Evolutionary conservation across 1,140 invertebrate genomes (phyloP).

Genomic region (Ceratina japonica): DNA sequence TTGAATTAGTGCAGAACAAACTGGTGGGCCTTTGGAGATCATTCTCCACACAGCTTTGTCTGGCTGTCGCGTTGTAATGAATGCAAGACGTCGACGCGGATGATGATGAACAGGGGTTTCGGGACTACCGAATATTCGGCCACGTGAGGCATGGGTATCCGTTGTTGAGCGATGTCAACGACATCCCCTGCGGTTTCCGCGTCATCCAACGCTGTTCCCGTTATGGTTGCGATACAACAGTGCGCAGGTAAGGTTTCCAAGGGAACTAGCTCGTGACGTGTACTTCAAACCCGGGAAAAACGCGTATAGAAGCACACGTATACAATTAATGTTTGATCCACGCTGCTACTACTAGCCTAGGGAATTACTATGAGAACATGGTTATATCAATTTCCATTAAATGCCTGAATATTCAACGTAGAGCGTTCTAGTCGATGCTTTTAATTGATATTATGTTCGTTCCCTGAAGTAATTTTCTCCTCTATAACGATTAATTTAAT

Average conservation of each 20-base stretch:
- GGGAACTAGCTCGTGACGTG: conserved; percentile 21
- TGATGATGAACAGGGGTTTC: conserved; percentile 56
- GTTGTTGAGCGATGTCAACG: conserved; percentile 56
- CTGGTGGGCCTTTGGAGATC: conserved; percentile 3
- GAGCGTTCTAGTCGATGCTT: too few species aligned
- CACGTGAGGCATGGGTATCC: conserved; percentile 36
- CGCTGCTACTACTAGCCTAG: too few species aligned
- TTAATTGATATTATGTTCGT: too few species aligned
- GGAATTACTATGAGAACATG: too few species aligned
- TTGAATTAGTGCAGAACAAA: neutral
- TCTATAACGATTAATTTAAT: too few species aligned
- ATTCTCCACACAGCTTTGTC: conserved; percentile 3
- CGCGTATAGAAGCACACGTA: too few species aligned
- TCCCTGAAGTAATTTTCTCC: too few species aligned
- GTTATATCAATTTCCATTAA: too few species aligned
- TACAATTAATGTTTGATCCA: too few species aligned
- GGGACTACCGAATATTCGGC: conserved; percentile 49
- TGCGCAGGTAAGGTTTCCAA: conserved; percentile 7
- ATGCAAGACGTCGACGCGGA: conserved; percentile 57
- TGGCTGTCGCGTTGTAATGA: conserved; percentile 48
- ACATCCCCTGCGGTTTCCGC: conserved; percentile 47
- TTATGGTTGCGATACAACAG: conserved; percentile 29
- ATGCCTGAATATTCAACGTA: too few species aligned
- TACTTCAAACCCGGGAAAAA: neutral
- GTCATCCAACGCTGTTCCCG: conserved; percentile 26